Evolutionary conservation across 2,113 vertebrate genomes (phyloP), one percentile per base, ranked within the genome.

Genomic region (Zosterops japonicus): DNA sequence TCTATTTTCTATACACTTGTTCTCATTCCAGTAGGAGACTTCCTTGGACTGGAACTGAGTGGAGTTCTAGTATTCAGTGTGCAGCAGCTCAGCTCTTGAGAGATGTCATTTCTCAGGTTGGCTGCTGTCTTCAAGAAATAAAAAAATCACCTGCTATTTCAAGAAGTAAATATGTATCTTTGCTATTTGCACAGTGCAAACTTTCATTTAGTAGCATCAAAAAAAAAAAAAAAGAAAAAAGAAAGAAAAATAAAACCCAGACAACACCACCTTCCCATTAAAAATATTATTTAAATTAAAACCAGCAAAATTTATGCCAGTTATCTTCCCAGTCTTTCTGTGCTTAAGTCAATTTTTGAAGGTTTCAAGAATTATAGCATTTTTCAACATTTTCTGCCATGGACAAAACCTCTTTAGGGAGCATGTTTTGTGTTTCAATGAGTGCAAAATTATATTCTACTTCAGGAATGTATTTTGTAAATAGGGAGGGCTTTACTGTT

Each of bases 91-190:
- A 71, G 18, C 23, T 69, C 49, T 72, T 46, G 46, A 25, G 42
- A 82, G 77, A 76, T 11, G 7, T 11, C 20, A 69, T 76, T 91
- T 65, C 36, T 91, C 53, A 60, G 16, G 23, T 75, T 7, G 2
- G 36, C 31, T 84, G 28, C 22, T 5, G 4, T 44, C 52, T 83
- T 79, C 28, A 75, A 75, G 65, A 89, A 89, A 89, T 71, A 89
- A 92, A 97, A 96, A 69, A 7, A 27, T 63, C 20, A 20, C 49
- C 12, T 79, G n/a, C 15, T 94, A 78, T 87, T 95, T 91, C 50
- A 44, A 82, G 74, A 84, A 69, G 25, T 61, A 95, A 95, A 93
- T 82, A 89, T 68, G 36, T 89, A 59, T 49, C 74, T 84, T 87
- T 60, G 71, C 59, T 76, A 13, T 87, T 91, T 91, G 36, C 28